phyloP scores from a whole-genome alignment of 2,113 vertebrate genomes.

The Pterocles orientalis region DNA sequence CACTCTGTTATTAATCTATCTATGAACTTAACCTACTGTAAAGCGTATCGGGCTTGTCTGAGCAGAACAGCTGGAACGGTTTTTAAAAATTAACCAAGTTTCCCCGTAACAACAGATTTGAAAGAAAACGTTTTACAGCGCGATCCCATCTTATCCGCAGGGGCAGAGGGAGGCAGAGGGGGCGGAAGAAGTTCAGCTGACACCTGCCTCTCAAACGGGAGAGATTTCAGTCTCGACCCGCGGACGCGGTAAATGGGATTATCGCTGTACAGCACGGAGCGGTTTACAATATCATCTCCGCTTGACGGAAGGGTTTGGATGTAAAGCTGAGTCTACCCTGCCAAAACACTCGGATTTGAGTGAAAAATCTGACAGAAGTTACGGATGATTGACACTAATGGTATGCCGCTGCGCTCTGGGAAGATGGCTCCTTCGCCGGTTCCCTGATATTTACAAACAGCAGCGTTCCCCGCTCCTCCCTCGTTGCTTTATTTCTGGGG shows the following conservation, averaged over 20 bases:
- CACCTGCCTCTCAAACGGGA: not conserved
- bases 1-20: slow-evolving; percentile 85
- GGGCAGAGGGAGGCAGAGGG: not conserved
- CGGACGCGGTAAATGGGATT: not conserved
- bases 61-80: not conserved
- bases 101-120: not conserved
- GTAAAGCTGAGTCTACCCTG: not conserved
- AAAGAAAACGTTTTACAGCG: not conserved
- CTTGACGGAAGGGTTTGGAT: slow-evolving; percentile 12
- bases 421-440: slow-evolving; percentile 4
- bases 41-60: slow-evolving; percentile 59
- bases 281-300: not conserved
- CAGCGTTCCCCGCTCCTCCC: accelerated
- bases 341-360: slow-evolving; percentile 3
- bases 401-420: not conserved
- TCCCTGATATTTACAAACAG: not conserved
- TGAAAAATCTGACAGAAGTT: slow-evolving; percentile 44
- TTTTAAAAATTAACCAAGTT: not conserved
- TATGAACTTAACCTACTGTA: slow-evolving; percentile 80
- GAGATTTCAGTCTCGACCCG: not conserved
- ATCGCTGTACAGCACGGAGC: not conserved
- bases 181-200: not conserved
- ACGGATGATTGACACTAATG: slow-evolving; percentile 51
- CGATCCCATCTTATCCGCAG: not conserved
- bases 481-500: not conserved